A percentile compares a stretch with the other conserved stretches of the same genome.
Evolutionary conservation across 2,797 vertebrate species (phyloP).

Genomic region (Scolopax bukidnonensis): DNA sequence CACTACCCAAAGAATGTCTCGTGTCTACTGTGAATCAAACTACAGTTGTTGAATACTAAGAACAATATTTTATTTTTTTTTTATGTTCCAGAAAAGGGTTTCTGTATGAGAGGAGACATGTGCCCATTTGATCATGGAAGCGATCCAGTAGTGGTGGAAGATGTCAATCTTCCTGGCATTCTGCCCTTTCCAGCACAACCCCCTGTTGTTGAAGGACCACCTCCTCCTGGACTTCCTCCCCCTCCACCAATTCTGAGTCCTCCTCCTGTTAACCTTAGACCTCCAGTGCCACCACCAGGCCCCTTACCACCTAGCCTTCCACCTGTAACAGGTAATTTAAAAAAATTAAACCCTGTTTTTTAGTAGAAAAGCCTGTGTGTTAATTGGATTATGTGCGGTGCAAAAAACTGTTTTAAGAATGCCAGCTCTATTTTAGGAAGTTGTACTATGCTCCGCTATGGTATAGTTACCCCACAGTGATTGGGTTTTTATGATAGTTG

Average conservation of each 20-base stretch:
- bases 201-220: constrained; percentile 89
- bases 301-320: constrained; percentile 93
- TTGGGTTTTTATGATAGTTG: neutral
- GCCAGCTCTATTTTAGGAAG: neutral
- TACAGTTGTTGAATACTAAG: neutral
- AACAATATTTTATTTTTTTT: neutral
- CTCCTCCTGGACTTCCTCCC: constrained; percentile 90
- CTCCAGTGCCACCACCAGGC: constrained; percentile 91
- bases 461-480: neutral
- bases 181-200: constrained; percentile 95
- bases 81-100: constrained; percentile 90
- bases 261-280: constrained; percentile 91
- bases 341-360: neutral
- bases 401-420: neutral
- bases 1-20: neutral
- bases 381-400: neutral
- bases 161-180: constrained; percentile 94
- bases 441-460: neutral
- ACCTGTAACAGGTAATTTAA: constrained; percentile 88
- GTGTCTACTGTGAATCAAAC: neutral
- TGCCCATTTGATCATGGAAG: constrained; percentile 97
- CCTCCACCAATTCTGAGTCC: constrained; percentile 92
- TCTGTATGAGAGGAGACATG: constrained; percentile 98
- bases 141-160: constrained; percentile 97
- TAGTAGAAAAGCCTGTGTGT: neutral